Conservation (phyloP, 2,888 invertebrate species). For the Malthinus seriepunctatus region DNA sequence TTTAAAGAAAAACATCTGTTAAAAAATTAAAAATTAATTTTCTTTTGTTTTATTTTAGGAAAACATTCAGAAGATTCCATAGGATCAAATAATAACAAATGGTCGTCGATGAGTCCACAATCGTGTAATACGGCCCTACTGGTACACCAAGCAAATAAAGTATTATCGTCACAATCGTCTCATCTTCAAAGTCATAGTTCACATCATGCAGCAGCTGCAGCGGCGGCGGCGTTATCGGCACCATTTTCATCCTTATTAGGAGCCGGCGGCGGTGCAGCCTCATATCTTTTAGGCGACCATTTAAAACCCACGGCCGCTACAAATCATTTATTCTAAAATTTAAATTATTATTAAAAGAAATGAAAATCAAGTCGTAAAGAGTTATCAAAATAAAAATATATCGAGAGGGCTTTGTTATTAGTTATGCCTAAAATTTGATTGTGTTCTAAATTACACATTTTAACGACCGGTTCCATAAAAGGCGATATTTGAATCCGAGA, state of each 20-base stretch:
- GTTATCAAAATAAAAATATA: too few relatives aligned
- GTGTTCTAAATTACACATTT: too few relatives aligned
- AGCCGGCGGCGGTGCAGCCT: conserved; percentile 60
- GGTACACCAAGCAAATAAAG: conserved; percentile 56
- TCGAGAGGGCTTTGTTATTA: too few relatives aligned
- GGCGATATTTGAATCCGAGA: too few relatives aligned
- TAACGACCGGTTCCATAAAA: too few relatives aligned
- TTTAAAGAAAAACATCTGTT: too few relatives aligned
- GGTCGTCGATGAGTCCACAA: conserved; percentile 54
- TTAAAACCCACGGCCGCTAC: conserved; percentile 63
- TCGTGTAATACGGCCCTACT: conserved; percentile 55
- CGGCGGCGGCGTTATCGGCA: conserved; percentile 63
- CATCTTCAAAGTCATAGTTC: conserved; percentile 48
- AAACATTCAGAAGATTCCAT: conserved; percentile 53
- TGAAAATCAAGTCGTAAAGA: too few relatives aligned
- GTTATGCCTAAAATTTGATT: too few relatives aligned
- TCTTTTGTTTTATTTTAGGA: conserved; percentile 44
- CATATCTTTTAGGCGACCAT: conserved; percentile 65
- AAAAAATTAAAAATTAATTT: too few relatives aligned
- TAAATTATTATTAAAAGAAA: conserved; percentile 33
- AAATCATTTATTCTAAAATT: conserved; percentile 66
- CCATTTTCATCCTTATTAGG: conserved; percentile 63
- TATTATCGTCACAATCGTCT: conserved; percentile 53
- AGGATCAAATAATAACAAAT: conserved; percentile 56
- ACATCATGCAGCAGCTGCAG: conserved; percentile 66